Evolutionary conservation across 2,888 invertebrate genomes (phyloP), one percentile per base, ranked within the genome.

Genomic region (Thyatira batis): DNA sequence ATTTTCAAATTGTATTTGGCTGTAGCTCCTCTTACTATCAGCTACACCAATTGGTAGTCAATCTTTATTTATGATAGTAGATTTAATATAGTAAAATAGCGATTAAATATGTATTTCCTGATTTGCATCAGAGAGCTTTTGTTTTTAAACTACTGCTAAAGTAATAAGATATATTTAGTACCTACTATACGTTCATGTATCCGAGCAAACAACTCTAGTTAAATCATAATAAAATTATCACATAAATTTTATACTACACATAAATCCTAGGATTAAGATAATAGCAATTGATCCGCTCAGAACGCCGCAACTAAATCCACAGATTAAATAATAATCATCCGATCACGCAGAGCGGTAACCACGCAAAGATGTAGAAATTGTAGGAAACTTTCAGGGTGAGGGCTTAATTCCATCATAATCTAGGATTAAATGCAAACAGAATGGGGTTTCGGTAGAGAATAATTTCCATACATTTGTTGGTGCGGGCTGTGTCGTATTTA

Each of bases 391-490:
- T 67, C 64, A 61, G 60, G 61, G 58, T 63, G 58, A 55, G 56
- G 60, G 52, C 61, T 55, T 63, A 71, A 74, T 71, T 57, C 70
- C 63, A 61, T 67, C 63, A 68, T 76, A 77, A 76, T 72, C 76
- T 66, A 20, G 78, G 80, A 76, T 78, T 76, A 76, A 71, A 62
- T 64, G 71, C 69, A 69, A 73, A 74, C 74, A 71, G 67, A 68
- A 73, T 67, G 68, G 67, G 57, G 33, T 64, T 66, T 54, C 30
- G 60, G 67, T 69, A 58, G 60, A 58, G 75, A 69, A 76, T 73
- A 76, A 78, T 80, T 80, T 78, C 78, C 77, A 75, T 80, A 80
- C 73, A 78, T 80, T 74, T 75, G 73, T 68, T 63, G 58, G 60
- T 65, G 60, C 46, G 55, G 50, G 55, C 51, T 54, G 71, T 66